Evolutionary conservation across 2,888 invertebrate genomes (phyloP).

Genomic region (Callosobruchus maculatus): DNA sequence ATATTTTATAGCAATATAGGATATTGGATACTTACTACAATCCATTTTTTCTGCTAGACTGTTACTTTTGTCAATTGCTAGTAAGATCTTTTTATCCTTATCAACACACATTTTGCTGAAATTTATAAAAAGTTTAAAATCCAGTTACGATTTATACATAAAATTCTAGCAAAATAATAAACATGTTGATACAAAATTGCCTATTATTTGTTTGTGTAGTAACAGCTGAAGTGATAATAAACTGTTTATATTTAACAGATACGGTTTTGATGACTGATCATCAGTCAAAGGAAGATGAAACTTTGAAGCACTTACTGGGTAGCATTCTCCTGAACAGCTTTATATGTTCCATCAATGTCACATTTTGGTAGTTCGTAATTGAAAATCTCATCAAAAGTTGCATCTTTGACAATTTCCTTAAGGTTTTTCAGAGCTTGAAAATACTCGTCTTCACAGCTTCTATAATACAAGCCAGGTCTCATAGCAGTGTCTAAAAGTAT

Average conservation of each 20-base stretch:
- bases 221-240: no score
- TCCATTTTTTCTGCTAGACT: slow-evolving; percentile 51
- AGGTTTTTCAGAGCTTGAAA: slow-evolving; percentile 34
- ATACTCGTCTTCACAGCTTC: slow-evolving; percentile 47
- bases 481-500: slow-evolving; percentile 15
- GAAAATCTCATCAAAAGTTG: slow-evolving; percentile 35
- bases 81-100: slow-evolving; percentile 55
- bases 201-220: no score
- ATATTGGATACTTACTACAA: slow-evolving; percentile 56
- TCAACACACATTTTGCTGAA: slow-evolving; percentile 57
- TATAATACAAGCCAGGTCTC: slow-evolving; percentile 38
- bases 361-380: slow-evolving; percentile 48
- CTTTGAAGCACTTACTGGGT: slow-evolving; percentile 36
- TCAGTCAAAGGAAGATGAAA: slow-evolving; percentile 4
- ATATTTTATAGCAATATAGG: not conserved
- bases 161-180: no score
- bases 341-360: slow-evolving; percentile 53
- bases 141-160: not conserved
- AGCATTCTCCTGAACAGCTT: slow-evolving; percentile 45
- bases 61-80: slow-evolving; percentile 46
- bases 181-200: no score
- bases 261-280: no score
- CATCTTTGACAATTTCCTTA: slow-evolving; percentile 33
- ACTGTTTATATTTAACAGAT: no score
- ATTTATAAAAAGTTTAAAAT: no score